Evolutionary conservation across 2,888 invertebrate genomes (phyloP), one percentile per base, ranked within the genome.

Genomic region (Leptinotarsa tumamoca): DNA sequence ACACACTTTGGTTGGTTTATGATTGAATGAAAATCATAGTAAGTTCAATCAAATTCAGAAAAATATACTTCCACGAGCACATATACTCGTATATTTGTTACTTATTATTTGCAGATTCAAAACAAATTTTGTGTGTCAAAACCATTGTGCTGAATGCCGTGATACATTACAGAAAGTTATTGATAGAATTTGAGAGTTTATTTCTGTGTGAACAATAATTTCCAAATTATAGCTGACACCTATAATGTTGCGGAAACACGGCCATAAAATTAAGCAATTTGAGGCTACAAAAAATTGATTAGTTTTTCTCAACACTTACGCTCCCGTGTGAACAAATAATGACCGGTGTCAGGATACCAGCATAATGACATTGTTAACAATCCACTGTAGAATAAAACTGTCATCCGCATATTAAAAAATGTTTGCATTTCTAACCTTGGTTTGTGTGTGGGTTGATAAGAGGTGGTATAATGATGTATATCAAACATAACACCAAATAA

Each of bases 401-500:
- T 61, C 61, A 61, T 23, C 63, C 63, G 43, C 17, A 33, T n/a
- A n/a, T 33, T 63, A 33, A 63, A 63, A 63, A 63, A 63, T 63
- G 63, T 63, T 63, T 63, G 63, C 27, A 43, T 43, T 63, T n/a
- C 43, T 33, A 63, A 33, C 63, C 17, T 43, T 43, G 43, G 43
- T 27, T 33, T 4, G 27, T 63, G 63, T 63, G 63, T 63, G 63
- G 63, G 63, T 43, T 63, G n/a, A 63, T 63, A 18, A 63, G 13
- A 63, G 63, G 63, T 63, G 63, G 63, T 63, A 63, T 63, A 63
- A 63, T 63, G 63, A 63, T 63, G 63, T 33, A 63, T 63, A 63
- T 63, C 63, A 33, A 63, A 63, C 73, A 77, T 78, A 73, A 78
- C 75, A 70, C 69, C 67, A 23, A 72, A 74, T 75, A 67, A 72